Percentiles rank a stretch among this genome's conserved stretches.
phyloP scores from a whole-genome alignment of 1,140 invertebrate genomes.

The Sitobion miscanthi region DNA sequence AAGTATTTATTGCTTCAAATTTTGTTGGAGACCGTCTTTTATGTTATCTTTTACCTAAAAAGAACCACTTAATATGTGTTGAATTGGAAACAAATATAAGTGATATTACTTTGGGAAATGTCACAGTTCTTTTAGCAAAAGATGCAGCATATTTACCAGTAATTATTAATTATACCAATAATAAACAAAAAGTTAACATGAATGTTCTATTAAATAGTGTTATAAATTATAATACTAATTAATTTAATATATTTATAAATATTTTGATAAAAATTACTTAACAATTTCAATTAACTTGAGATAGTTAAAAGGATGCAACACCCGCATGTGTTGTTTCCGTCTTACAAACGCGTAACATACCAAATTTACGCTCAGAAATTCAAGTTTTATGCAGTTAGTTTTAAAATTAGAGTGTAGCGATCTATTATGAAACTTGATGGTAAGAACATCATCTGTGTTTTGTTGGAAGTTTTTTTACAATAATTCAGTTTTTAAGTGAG shows the following conservation, averaged over 20 bases:
- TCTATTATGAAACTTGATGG: too few relatives aligned
- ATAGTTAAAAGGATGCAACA: background rate
- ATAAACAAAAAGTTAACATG: background rate
- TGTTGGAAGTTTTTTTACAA: too few relatives aligned
- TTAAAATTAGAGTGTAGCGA: too few relatives aligned
- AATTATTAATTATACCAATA: conserved; percentile 44
- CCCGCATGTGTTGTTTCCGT: too few relatives aligned
- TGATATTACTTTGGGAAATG: conserved; percentile 76
- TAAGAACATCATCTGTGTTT: too few relatives aligned
- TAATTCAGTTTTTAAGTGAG: too few relatives aligned
- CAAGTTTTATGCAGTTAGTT: too few relatives aligned
- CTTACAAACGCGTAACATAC: too few relatives aligned
- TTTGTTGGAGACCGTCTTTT: conserved; percentile 83
- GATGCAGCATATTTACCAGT: conserved; percentile 82
- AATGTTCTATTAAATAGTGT: too few relatives aligned
- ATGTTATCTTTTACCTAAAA: conserved; percentile 77
- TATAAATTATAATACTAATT: too few relatives aligned
- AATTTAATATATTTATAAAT: background rate
- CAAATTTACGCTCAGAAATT: too few relatives aligned
- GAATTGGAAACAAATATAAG: conserved; percentile 71
- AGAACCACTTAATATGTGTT: conserved; percentile 74
- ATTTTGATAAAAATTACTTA: background rate
- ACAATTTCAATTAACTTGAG: background rate
- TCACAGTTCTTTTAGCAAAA: conserved; percentile 76
- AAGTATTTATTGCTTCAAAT: conserved; percentile 82